Conservation (phyloP, 2,797 vertebrate species). For the Schizopygopsis malacanthus region DNA sequence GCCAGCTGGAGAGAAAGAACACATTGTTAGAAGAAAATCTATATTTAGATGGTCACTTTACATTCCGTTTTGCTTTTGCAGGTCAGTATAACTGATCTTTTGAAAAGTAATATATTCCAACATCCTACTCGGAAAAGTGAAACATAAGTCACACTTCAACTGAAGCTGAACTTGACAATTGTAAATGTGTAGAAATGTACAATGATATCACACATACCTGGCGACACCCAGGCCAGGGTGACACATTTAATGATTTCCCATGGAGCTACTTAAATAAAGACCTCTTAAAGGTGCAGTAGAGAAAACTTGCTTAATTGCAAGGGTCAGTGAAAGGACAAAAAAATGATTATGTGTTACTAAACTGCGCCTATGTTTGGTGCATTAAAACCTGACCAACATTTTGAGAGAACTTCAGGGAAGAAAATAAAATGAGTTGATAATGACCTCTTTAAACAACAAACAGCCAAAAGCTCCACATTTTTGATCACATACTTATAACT, state of each 20-base stretch:
- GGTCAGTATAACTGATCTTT: neutral
- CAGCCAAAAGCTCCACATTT: neutral
- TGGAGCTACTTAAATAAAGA: neutral
- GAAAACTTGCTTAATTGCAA: neutral
- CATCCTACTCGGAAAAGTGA: neutral
- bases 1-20: conserved; percentile 76
- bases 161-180: neutral
- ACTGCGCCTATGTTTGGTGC: neutral
- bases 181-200: neutral
- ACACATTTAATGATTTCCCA: neutral
- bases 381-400: neutral
- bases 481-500: neutral
- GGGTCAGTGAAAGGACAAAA: too few relatives aligned
- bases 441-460: conserved; percentile 2
- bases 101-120: neutral
- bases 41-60: neutral
- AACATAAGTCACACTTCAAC: neutral
- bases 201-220: neutral
- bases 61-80: neutral
- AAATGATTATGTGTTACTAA: too few relatives aligned
- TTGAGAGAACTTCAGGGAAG: neutral
- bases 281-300: neutral
- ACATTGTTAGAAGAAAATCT: neutral
- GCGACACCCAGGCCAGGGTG: neutral
- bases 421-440: neutral